phyloP scores from a whole-genome alignment of 2,888 invertebrate genomes.

The Chrysolina oricalcia region DNA sequence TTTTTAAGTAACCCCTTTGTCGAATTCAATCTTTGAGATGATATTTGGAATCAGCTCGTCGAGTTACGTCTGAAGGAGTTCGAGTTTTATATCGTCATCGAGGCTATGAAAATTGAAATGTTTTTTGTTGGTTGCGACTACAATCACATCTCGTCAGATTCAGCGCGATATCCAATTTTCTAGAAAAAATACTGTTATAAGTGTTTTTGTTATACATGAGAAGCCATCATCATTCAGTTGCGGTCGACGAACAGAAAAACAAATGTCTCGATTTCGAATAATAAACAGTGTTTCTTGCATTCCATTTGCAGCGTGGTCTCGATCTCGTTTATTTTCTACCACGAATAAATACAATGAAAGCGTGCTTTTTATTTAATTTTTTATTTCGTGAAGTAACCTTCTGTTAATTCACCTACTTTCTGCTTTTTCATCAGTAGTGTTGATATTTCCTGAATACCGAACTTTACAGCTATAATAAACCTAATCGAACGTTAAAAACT shows the following conservation, averaged over 20 bases:
- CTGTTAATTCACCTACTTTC: constrained; percentile 11
- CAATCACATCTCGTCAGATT: not conserved
- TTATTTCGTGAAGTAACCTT: not conserved
- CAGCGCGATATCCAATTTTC: not conserved
- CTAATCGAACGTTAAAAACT: not conserved
- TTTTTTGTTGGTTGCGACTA: too few species aligned
- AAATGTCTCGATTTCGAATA: not conserved
- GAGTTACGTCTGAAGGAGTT: too few species aligned
- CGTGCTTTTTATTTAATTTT: not conserved
- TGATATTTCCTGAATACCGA: not conserved
- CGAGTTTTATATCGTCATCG: too few species aligned
- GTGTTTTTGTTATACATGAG: constrained; percentile 10
- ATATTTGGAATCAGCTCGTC: too few species aligned
- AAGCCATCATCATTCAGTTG: not conserved
- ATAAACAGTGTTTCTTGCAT: constrained; percentile 2
- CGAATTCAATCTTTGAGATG: too few species aligned
- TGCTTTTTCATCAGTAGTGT: not conserved
- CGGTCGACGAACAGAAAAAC: constrained; percentile 20
- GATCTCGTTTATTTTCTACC: not conserved
- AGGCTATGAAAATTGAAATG: too few species aligned
- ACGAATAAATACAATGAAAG: constrained; percentile 15
- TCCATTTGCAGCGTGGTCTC: not conserved
- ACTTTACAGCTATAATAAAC: not conserved
- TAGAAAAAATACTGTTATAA: constrained; percentile 5
- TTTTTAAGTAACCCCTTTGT: too few species aligned